Evolutionary conservation across 2,113 vertebrate genomes (phyloP).

Genomic region (Gambusia holbrooki): DNA sequence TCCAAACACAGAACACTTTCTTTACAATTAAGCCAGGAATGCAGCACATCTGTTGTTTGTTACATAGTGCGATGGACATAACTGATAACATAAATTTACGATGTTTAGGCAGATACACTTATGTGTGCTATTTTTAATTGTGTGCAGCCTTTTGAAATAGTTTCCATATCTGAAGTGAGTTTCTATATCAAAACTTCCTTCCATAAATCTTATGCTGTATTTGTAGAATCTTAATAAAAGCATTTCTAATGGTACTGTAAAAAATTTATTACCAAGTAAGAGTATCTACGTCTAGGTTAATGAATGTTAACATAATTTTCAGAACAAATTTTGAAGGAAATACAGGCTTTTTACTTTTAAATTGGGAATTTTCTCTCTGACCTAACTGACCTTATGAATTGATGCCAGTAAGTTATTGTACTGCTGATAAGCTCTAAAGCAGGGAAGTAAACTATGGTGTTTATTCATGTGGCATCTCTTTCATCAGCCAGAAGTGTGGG

Average conservation of each 20-base stretch:
- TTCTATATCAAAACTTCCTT: neutral
- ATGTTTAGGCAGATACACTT: neutral
- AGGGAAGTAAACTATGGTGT: neutral
- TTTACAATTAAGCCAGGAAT: neutral
- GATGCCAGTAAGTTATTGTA: slow-evolving; percentile 48
- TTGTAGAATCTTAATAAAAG: neutral
- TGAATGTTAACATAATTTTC: neutral
- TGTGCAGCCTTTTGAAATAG: neutral
- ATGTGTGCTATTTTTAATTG: neutral
- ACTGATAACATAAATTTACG: neutral
- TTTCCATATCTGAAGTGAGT: neutral
- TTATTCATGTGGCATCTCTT: slow-evolving; percentile 4
- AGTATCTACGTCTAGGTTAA: neutral
- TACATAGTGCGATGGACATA: neutral
- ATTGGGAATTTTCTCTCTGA: neutral
- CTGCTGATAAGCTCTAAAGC: slow-evolving; percentile 31
- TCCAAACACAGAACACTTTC: neutral
- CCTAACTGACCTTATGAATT: neutral
- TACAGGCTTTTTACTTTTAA: neutral
- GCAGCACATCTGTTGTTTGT: neutral
- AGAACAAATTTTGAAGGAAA: neutral
- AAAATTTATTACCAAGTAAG: neutral
- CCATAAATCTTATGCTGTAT: neutral
- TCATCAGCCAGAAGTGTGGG: slow-evolving; percentile 51
- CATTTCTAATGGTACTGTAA: neutral